Evolutionary conservation across 2,888 invertebrate species (phyloP).

Genomic region (Zeuzera pyrina): DNA sequence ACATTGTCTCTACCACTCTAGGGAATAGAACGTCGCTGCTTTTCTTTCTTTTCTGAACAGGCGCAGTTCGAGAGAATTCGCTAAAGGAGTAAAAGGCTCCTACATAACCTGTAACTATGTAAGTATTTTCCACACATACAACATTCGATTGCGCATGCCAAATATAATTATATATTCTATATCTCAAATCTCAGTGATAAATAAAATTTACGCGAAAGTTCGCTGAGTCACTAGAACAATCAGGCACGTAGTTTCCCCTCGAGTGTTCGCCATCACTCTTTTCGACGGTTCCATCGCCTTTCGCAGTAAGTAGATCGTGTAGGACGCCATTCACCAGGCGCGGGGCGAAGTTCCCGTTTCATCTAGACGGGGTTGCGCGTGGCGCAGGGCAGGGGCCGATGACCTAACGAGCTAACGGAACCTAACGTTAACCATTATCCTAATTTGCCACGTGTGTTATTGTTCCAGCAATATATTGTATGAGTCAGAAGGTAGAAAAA

Average conservation of each 20-base stretch:
- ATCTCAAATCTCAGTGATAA: neutral
- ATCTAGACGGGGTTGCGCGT: slow-evolving; percentile 10
- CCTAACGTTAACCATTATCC: slow-evolving; percentile 22
- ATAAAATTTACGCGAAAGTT: slow-evolving; percentile 17
- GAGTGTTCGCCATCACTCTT: slow-evolving; percentile 15
- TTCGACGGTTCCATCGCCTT: slow-evolving; percentile 29
- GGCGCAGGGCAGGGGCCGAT: slow-evolving; percentile 54
- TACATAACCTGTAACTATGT: slow-evolving; percentile 73
- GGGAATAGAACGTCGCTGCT: slow-evolving; percentile 65
- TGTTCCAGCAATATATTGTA: slow-evolving; percentile 91
- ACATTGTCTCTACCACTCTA: slow-evolving; percentile 65
- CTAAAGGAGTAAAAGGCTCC: slow-evolving; percentile 74
- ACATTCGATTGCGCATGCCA: slow-evolving; percentile 31
- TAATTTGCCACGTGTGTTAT: slow-evolving; percentile 69
- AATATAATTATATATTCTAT: slow-evolving; percentile 7
- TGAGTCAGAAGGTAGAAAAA: slow-evolving; percentile 99
- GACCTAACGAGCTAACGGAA: slow-evolving; percentile 32
- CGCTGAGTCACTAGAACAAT: slow-evolving; percentile 29
- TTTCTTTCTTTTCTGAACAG: slow-evolving; percentile 72
- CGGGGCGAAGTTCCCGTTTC: slow-evolving; percentile 11
- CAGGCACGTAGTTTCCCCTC: neutral
- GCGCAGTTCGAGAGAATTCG: slow-evolving; percentile 71
- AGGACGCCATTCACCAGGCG: slow-evolving; percentile 39
- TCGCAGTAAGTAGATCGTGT: slow-evolving; percentile 34
- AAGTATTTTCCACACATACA: slow-evolving; percentile 43